A percentile compares a stretch with the other conserved stretches of the same genome.
Evolutionary conservation across 2,888 invertebrate species (phyloP).

Genomic region (Sarcophaga rosellei): DNA sequence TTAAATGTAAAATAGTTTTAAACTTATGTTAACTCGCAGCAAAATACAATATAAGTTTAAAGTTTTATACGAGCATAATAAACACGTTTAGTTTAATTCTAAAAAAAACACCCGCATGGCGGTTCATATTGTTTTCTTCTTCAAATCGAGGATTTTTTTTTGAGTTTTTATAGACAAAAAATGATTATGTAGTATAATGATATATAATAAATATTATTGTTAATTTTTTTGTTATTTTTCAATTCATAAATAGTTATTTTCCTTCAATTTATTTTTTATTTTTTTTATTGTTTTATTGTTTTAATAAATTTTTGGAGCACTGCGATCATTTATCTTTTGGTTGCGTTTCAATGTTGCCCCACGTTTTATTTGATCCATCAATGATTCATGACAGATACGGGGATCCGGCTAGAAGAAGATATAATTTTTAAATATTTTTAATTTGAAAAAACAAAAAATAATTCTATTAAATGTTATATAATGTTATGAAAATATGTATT

Average conservation of each 20-base stretch:
- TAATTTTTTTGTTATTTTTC: conserved; percentile 24
- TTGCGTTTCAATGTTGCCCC: conserved; percentile 92
- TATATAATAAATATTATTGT: conserved; percentile 23
- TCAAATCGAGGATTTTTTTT: conserved; percentile 53
- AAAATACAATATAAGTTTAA: conserved; percentile 54
- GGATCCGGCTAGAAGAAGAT: conserved; percentile 86
- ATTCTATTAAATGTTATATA: not conserved
- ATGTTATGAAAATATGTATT: not conserved
- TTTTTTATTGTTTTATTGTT: conserved; percentile 37
- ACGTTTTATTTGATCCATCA: conserved; percentile 96
- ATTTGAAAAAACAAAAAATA: conserved; percentile 1
- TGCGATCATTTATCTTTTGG: conserved; percentile 86
- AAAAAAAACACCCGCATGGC: conserved; percentile 64
- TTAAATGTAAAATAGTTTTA: conserved; percentile 67
- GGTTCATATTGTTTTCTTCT: conserved; percentile 62
- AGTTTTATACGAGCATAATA: conserved; percentile 37
- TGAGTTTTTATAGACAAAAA: conserved; percentile 57
- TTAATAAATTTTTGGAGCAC: conserved; percentile 92
- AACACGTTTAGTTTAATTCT: conserved; percentile 40
- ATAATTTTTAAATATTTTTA: too few relatives aligned
- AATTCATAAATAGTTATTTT: conserved; percentile 41
- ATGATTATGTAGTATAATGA: conserved; percentile 62
- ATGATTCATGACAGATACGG: conserved; percentile 90
- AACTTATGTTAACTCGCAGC: conserved; percentile 66
- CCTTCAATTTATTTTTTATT: conserved; percentile 37